phyloP scores from a whole-genome alignment of 2,797 vertebrate genomes.

The Malacoctenus gilli region DNA sequence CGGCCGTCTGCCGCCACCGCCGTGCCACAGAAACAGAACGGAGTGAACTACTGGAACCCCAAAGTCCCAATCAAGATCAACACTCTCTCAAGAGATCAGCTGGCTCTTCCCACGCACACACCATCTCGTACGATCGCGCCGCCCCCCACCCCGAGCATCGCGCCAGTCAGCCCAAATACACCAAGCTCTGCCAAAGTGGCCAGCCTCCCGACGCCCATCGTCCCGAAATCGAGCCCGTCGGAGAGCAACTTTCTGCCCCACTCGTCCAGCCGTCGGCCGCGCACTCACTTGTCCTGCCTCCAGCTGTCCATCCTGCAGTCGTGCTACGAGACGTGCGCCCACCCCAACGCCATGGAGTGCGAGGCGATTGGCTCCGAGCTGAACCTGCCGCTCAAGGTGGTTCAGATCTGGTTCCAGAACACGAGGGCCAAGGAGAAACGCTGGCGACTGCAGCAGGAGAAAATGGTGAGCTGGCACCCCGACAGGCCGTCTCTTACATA shows the following conservation, averaged over 20 bases:
- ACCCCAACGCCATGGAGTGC: slow-evolving; percentile 92
- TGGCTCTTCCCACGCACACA: slow-evolving; percentile 83
- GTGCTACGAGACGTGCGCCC: slow-evolving; percentile 92
- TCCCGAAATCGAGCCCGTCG: slow-evolving; percentile 68
- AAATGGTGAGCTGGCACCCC: slow-evolving; percentile 72
- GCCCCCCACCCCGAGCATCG: slow-evolving; percentile 79
- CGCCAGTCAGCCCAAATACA: slow-evolving; percentile 75
- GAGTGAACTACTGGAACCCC: slow-evolving; percentile 81
- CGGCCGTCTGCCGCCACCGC: slow-evolving; percentile 59
- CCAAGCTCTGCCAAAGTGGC: slow-evolving; percentile 66
- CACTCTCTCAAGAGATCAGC: slow-evolving; percentile 86
- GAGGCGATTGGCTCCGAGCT: slow-evolving; percentile 90
- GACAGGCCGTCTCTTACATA: too few relatives aligned
- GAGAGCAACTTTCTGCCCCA: slow-evolving; percentile 82
- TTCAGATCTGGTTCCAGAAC: slow-evolving; percentile 97
- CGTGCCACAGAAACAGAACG: slow-evolving; percentile 81
- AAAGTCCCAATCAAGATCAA: slow-evolving; percentile 85
- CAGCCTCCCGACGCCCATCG: slow-evolving; percentile 55
- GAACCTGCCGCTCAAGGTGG: slow-evolving; percentile 90
- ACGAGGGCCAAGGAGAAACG: slow-evolving; percentile 95
- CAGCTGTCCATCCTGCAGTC: slow-evolving; percentile 93
- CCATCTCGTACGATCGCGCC: slow-evolving; percentile 77
- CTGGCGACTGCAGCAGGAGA: slow-evolving; percentile 86
- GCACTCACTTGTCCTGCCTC: slow-evolving; percentile 91
- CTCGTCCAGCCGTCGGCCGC: slow-evolving; percentile 86